phyloP scores from a whole-genome alignment of 2,113 vertebrate species.

The Onychostoma macrolepis region DNA sequence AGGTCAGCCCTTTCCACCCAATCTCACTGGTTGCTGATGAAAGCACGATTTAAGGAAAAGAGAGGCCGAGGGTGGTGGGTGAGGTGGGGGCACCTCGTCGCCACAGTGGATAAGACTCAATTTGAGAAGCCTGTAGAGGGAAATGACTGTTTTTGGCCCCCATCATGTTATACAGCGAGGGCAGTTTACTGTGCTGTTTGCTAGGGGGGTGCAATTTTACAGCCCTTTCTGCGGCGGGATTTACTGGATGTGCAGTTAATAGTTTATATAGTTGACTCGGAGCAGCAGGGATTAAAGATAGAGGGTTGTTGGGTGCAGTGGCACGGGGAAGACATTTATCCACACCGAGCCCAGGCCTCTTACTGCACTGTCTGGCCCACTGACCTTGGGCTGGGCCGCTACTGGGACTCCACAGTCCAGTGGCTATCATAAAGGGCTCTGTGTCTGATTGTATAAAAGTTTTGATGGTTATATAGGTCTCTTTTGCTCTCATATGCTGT shows the following conservation, averaged over 20 bases:
- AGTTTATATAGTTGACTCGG: conserved; percentile 77
- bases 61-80: conserved; percentile 6
- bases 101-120: conserved; percentile 74
- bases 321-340: conserved; percentile 61
- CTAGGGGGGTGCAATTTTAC: conserved; percentile 67
- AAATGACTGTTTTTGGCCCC: conserved; percentile 76
- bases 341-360: conserved; percentile 39
- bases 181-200: conserved; percentile 68
- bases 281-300: conserved; percentile 72
- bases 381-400: conserved; percentile 51
- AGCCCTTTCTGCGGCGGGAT: conserved; percentile 68
- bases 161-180: conserved; percentile 75
- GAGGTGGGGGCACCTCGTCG: conserved; percentile 49
- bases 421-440: conserved; percentile 34
- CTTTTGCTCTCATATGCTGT: conserved; percentile 22
- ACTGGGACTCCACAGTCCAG: conserved; percentile 39
- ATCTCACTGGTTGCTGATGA: conserved; percentile 70
- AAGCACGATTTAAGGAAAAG: conserved; percentile 67
- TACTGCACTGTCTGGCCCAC: conserved; percentile 42
- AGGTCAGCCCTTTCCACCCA: conserved; percentile 62
- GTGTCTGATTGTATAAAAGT: conserved; percentile 36
- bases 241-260: conserved; percentile 79
- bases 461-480: conserved; percentile 37
- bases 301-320: conserved; percentile 63
- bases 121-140: conserved; percentile 74